These are phyloP conservation scores for Catalaphyllia jardinei DNA, from an alignment of 64 coral and sea anemone genomes.

Conservation along the genomic window DNA sequence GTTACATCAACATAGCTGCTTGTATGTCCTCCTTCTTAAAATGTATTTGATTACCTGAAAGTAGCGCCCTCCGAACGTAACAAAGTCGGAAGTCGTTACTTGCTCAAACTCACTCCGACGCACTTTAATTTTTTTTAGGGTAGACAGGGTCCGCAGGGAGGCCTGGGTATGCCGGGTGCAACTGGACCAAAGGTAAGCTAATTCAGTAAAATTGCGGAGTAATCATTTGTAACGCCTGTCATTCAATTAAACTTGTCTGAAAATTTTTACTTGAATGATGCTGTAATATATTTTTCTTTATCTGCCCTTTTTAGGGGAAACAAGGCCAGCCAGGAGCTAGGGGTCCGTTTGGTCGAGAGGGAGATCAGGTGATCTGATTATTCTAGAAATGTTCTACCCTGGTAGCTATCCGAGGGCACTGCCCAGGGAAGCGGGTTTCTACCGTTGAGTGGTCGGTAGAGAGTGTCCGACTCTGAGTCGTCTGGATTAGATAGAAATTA, in stretches of 20 bases:
- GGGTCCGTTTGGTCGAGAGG: neutral
- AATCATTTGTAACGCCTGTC: neutral
- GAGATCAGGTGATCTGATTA: slow-evolving; percentile 7
- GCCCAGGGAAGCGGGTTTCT: no score
- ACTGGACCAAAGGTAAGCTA: neutral
- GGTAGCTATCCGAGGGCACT: no score
- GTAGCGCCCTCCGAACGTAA: no score
- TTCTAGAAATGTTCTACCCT: no score
- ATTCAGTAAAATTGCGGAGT: neutral
- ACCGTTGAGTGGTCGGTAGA: no score
- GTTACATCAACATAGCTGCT: neutral
- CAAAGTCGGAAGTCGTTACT: no score
- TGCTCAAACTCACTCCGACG: no score
- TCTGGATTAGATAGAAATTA: no score
- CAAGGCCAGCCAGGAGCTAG: neutral
- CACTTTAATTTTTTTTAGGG: neutral
- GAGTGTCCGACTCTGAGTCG: no score
- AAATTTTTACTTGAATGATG: neutral
- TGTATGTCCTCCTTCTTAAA: neutral
- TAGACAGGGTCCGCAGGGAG: slow-evolving; percentile 4
- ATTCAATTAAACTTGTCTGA: neutral
- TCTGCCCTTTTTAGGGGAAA: neutral
- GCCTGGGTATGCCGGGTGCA: neutral
- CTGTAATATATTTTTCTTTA: no score
- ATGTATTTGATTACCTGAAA: no score